Evolutionary conservation across 2,797 vertebrate species (phyloP), one percentile per base, ranked within the genome.

Genomic region (Hippocampus kuda): DNA sequence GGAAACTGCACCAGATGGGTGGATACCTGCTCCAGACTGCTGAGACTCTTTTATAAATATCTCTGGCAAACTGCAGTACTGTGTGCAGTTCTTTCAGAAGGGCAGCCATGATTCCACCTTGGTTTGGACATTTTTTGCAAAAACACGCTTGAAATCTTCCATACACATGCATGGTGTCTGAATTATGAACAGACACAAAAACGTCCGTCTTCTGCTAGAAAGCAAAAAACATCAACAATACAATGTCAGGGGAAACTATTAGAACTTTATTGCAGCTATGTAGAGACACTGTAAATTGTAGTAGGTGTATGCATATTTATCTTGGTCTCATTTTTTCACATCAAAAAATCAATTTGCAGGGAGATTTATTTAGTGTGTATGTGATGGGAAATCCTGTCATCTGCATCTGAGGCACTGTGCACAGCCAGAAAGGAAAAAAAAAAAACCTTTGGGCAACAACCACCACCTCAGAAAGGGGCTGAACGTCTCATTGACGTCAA

Each of bases 1-100:
- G 74, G 74, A 80, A 83, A 77, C 49, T 59, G 74, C 77, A 83
- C 72, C 77, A 87, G 75, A 78, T 42, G 69, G 76, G 63, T 60
- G 67, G 70, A 80, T 83, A 82, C 79, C 74, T 57, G 67, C 75
- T 75, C 63, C 74, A 72, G 74, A 62, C 78, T 76, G 72, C 63
- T 70, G 71, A 64, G 49, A 73, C 41, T 79, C 59, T n/a, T 41
- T 57, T 42, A 65, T 48, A 48, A 48, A 72, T 73, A 79, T 65
- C 72, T 71, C 77, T 84, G 73, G 70, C 74, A 78, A 62, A 41
- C 51, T 72, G 46, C 24, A 16, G 22, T 34, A 56, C 71, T 68
- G 72, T 51, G 62, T 76, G 60, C 24, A 61, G 22, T 24, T 16
- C 18, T 44, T 67, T 62, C 44, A 70, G 48, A 77, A 49, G 65